These are phyloP conservation scores for Lethrus apterus DNA, from an alignment of 1,140 invertebrate species.

Conservation along the genomic window DNA sequence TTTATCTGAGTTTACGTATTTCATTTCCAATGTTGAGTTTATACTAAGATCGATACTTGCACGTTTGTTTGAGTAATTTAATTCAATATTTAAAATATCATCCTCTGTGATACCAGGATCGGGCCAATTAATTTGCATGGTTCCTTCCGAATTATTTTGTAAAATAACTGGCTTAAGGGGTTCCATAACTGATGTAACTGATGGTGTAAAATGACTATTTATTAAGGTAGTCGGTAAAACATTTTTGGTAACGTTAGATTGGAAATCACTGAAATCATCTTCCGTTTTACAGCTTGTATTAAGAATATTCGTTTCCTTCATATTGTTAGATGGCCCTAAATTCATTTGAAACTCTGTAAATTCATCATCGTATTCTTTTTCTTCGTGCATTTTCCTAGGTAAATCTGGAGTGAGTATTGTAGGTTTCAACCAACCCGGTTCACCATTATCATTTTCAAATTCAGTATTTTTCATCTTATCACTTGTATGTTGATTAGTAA, in stretches of 20 bases:
- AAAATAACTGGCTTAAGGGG: conserved; percentile 26
- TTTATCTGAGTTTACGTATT: neutral
- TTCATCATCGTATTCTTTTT: conserved; percentile 27
- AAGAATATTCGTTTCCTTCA: neutral
- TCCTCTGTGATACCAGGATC: conserved; percentile 57
- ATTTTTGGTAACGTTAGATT: too few species aligned
- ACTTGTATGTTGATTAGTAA: conserved; percentile 31
- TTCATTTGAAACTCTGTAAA: conserved; percentile 34
- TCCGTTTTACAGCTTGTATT: too few species aligned
- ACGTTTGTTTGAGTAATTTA: conserved; percentile 9
- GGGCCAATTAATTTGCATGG: conserved; percentile 54
- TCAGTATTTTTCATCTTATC: neutral
- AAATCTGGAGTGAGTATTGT: conserved; percentile 33
- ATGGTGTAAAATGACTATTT: too few species aligned
- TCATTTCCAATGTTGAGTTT: neutral
- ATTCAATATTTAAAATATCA: conserved; percentile 50
- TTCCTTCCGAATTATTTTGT: neutral
- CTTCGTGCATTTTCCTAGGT: conserved; percentile 19
- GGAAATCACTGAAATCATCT: too few species aligned
- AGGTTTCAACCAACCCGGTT: conserved; percentile 27
- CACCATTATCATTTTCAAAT: conserved; percentile 8
- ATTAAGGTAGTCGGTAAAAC: too few species aligned
- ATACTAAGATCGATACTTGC: conserved; percentile 21
- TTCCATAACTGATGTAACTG: conserved; percentile 17
- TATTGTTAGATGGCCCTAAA: conserved; percentile 13